Percentiles rank a stretch among this genome's conserved stretches.
Evolutionary conservation across 2,113 vertebrate genomes (phyloP).

Genomic region (Chamaea fasciata): DNA sequence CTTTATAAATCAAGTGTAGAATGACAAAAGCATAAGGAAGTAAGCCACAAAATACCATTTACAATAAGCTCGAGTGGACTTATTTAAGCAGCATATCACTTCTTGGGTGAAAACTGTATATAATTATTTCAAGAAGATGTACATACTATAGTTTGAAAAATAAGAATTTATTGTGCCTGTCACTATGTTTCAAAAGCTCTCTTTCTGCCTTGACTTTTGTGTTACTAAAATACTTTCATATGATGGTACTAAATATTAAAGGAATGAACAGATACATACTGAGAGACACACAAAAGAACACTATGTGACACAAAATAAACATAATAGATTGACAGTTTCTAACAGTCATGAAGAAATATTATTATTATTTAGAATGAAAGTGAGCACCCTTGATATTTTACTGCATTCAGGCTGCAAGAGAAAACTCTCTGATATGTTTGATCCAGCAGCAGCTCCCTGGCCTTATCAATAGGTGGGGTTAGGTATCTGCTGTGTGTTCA

Average conservation of each 20-base stretch:
- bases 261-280: not conserved
- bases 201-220: not conserved
- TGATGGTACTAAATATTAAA: not conserved
- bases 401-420: not conserved
- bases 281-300: not conserved
- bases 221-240: not conserved
- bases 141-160: not conserved
- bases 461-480: accelerated
- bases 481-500: not conserved
- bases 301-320: not conserved
- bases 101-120: not conserved
- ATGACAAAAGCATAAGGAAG: constrained; percentile 70
- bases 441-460: not conserved
- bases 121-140: constrained; percentile 53
- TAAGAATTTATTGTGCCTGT: constrained; percentile 27
- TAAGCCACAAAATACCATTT: constrained; percentile 60
- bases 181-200: constrained; percentile 1
- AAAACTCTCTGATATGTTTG: not conserved
- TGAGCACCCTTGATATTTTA: not conserved
- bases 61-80: constrained; percentile 27
- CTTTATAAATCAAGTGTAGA: constrained; percentile 75
- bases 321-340: not conserved
- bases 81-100: constrained; percentile 1
- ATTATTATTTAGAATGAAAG: not conserved
- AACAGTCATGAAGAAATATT: not conserved